phyloP scores from a whole-genome alignment of 2,797 vertebrate species.

The Parotocinclus haroldoi region DNA sequence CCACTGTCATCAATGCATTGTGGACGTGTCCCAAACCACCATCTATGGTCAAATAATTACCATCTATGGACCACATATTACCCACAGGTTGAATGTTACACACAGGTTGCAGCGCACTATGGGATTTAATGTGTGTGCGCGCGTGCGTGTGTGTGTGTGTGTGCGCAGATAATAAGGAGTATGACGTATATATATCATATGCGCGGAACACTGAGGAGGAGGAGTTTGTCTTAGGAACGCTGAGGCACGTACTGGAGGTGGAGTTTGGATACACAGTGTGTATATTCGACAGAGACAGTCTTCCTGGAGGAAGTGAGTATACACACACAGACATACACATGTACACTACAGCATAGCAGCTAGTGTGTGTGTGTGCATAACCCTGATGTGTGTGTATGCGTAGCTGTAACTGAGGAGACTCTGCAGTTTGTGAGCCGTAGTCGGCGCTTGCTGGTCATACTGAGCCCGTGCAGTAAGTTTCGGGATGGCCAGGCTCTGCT shows the following conservation, averaged over 20 bases:
- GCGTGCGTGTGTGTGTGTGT: slow-evolving; percentile 7
- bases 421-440: slow-evolving; percentile 92
- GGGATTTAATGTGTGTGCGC: no score
- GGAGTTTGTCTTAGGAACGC: slow-evolving; percentile 86
- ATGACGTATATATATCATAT: slow-evolving; percentile 93
- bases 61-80: no score
- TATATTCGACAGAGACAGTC: slow-evolving; percentile 94
- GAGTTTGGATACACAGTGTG: slow-evolving; percentile 92
- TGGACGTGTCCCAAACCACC: no score
- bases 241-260: slow-evolving; percentile 85
- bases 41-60: no score
- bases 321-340: neutral
- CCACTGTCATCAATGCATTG: no score
- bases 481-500: slow-evolving; percentile 90
- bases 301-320: slow-evolving; percentile 94
- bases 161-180: slow-evolving; percentile 86
- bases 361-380: slow-evolving; percentile 3
- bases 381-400: slow-evolving; percentile 25
- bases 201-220: slow-evolving; percentile 91
- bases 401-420: slow-evolving; percentile 95
- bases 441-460: slow-evolving; percentile 86
- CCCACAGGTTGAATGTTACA: no score
- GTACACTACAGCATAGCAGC: neutral
- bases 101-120: no score
- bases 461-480: slow-evolving; percentile 84